Evolutionary conservation across 2,113 vertebrate species (phyloP), one percentile per base, ranked within the genome.

Genomic region (Geococcyx californianus): DNA sequence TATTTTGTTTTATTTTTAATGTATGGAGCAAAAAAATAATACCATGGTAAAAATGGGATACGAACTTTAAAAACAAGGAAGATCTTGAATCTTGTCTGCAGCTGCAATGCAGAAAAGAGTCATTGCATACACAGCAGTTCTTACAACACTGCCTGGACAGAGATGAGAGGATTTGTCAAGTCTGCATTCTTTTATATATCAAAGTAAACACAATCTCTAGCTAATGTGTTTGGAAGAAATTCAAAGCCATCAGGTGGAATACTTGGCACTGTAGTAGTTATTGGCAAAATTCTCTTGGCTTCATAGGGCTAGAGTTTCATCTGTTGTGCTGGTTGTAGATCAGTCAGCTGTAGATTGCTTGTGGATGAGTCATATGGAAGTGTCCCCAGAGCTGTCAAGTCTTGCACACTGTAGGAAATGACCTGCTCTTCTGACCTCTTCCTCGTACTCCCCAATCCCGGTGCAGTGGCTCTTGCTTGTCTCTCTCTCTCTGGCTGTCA

Each of bases 151-250:
- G 55, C 45, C 25, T 79, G 49, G 70, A 81, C 0, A 0, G 47
- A 72, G 52, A 44, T 74, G 51, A 78, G 66, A 91, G 70, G 7
- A 49, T 91, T 92, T 93, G 49, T 91, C 34, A 52, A 79, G 63
- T 87, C 87, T 94, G 58, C 78, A 76, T 69, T 94, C 74, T 60
- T 93, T 87, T 55, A 40, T 68, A 62, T 26, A 77, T 92, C 74
- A 85, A 89, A 94, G 70, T 82, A 88, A 93, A 83, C n/a, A 72
- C 38, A 49, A 31, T 76, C 78, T 73, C 87, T 75, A 24, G 25
- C 75, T 93, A 66, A 66, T 51, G 34, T 33, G 38, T 62, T 85
- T 93, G 81, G 58, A 79, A 89, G 76, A 63, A 64, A 51, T 31
- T 91, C 74, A 84, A 79, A 89, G n/a, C 70, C 7, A 10, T 94